phyloP scores from a whole-genome alignment of 2,888 invertebrate species.

The Trichopria drosophilae region DNA sequence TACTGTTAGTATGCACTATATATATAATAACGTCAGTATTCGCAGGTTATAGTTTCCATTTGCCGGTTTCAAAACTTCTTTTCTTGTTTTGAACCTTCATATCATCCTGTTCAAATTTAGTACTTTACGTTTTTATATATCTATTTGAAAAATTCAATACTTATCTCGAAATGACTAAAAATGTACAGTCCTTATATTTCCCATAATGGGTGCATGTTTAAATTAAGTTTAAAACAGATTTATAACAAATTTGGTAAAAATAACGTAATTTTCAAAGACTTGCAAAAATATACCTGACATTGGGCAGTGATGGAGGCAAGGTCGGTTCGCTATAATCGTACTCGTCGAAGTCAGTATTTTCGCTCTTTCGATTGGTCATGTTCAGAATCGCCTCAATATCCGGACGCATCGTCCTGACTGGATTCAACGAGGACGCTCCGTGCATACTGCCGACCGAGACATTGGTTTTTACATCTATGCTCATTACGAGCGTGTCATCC shows the following conservation, averaged over 20 bases:
- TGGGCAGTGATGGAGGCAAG: constrained; percentile 80
- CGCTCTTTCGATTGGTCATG: constrained; percentile 60
- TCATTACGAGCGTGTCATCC: constrained; percentile 63
- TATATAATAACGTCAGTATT: no score
- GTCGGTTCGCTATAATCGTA: constrained; percentile 74
- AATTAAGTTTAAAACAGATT: background rate
- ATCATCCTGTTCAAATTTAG: no score
- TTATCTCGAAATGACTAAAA: no score
- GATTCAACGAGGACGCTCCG: constrained; percentile 59
- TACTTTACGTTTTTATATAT: no score
- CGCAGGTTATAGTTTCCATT: no score
- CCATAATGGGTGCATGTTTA: background rate
- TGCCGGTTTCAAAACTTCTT: no score
- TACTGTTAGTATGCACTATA: no score
- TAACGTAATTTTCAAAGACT: constrained; percentile 3
- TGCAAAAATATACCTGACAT: constrained; percentile 71
- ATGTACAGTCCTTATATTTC: background rate
- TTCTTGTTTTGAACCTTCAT: no score
- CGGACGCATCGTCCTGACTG: constrained; percentile 52
- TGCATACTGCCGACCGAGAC: constrained; percentile 57
- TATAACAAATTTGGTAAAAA: constrained; percentile 1
- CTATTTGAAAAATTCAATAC: no score
- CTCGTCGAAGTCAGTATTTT: constrained; percentile 66
- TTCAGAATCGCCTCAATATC: constrained; percentile 61
- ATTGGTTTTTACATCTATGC: constrained; percentile 62